Base-by-base conservation (phyloP, 2,797 vertebrate genomes). In the Pelobates cultripes region DNA sequence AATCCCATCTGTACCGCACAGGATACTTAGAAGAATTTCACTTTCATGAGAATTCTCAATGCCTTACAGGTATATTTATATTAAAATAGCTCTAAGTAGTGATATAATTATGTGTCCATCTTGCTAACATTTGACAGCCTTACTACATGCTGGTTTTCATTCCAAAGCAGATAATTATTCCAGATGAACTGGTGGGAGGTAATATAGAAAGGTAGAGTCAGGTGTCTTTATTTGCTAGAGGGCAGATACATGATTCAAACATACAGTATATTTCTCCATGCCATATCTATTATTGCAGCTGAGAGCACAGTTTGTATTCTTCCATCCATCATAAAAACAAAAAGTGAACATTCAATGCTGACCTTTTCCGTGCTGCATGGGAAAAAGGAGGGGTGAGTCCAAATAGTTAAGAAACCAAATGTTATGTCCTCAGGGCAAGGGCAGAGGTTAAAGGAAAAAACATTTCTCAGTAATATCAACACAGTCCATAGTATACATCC, bases 221-320 rank as follows among this genome's bases (percentile, higher is more conserved):
- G 82, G 82, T 83, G 82, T 83, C 82, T 61, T 75, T 4, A 1
- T 82, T 87, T 86, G 85, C 89, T 88, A 81, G 51, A 63, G 86
- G 88, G 88, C 88, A 86, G 86, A 90, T 90, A 92, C n/a, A 64
- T 79, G 71, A 83, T 83, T 90, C 90, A 85, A 83, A 68, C 91
- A 85, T 0, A 0, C 73, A 85, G 87, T 75, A 79, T 75, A 75
- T 86, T 88, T 89, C 88, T 89, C 89, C 88, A 89, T 91, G 91
- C 85, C 64, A 85, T 12, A 88, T 91, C 91, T 93, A 91, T 94
- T 94, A 93, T 91, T 92, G 93, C 93, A 93, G 93, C 93, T 93
- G 93, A 91, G 90, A 87, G 90, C 86, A 86, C 80, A 75, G 88
- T 66, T 28, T n/a, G 1, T 82, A 87, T 86, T 87, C 88, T 85